Base-by-base conservation (phyloP, 1,140 invertebrate species). In the Drosophila tropicalis region DNA sequence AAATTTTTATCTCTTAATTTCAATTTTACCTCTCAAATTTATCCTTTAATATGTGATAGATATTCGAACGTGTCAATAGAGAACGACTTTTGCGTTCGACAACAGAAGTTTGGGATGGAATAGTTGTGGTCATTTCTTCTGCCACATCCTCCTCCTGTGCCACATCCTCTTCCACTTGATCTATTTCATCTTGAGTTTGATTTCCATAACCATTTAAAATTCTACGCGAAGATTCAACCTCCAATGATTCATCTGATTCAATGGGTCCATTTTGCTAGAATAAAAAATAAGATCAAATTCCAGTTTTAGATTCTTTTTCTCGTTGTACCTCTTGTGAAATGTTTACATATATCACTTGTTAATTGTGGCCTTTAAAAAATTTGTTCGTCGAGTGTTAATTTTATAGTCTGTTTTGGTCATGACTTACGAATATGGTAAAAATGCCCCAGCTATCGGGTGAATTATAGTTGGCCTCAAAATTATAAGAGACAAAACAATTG, bases 391-490 rank as follows among this genome's bases (percentile, higher is more conserved):
- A 10, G 41, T 76, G 79, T 60, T 86, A 87, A 87, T 76, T 84
- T 85, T 84, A 84, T 81, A 85, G 81, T 13, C 36, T 29, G 29
- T 29, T 29, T 39, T 39, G 12, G 36, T 39, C 36, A 13, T 39
- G 36, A n/a, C 90, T 90, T 76, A 91, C 90, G 70, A 80, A 90
- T 69, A 86, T 54, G 41, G 90, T 81, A 39, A 79, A 81, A 29
- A 81, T 61, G 41, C 69, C 63, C 86, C 84, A 91, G 19, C 76
- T 90, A 1, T 57, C 22, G n/a, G 91, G 89, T 5, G 95, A 92
- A 70, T 84, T 91, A 92, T 96, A 96, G 90, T 94, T 95, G 1
- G 95, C 95, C 90, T 96, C 96, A 81, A 96, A 95, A 86, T 96
- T 96, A 82, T 95, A 96, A 0, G 96, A 96, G 15, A 96, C 92